Conservation (phyloP, 1,140 invertebrate genomes). For the Zaprionus kolodkinae region DNA sequence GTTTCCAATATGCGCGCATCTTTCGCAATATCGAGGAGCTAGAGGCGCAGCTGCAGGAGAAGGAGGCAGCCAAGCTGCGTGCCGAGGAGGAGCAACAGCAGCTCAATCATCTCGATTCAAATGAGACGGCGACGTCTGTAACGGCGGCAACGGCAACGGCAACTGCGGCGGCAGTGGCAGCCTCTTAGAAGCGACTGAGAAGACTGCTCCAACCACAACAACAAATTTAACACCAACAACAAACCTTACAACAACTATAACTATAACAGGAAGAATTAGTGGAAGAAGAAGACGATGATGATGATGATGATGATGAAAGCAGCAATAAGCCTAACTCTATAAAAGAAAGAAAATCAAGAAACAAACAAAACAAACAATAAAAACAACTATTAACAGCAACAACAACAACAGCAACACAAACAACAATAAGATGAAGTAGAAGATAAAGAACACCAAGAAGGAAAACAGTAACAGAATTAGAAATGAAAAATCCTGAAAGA, state of each 20-base stretch:
- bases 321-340: slow-evolving; percentile 62
- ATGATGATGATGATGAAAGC: slow-evolving; percentile 2
- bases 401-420: slow-evolving; percentile 43
- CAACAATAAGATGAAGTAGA: slow-evolving; percentile 48
- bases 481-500: slow-evolving; percentile 12
- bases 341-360: slow-evolving; percentile 26
- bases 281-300: slow-evolving; percentile 19
- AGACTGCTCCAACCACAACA: slow-evolving; percentile 56
- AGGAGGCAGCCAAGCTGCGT: slow-evolving; percentile 68
- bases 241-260: slow-evolving; percentile 50
- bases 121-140: slow-evolving; percentile 36
- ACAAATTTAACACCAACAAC: slow-evolving; percentile 54
- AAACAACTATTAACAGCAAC: slow-evolving; percentile 26
- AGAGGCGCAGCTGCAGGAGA: slow-evolving; percentile 69
- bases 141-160: slow-evolving; percentile 34
- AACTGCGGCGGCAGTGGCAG: slow-evolving; percentile 41
- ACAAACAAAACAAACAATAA: slow-evolving; percentile 20
- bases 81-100: slow-evolving; percentile 72
- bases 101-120: slow-evolving; percentile 68
- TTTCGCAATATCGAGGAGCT: slow-evolving; percentile 85
- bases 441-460: slow-evolving; percentile 11
- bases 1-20: slow-evolving; percentile 90
- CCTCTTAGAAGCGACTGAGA: slow-evolving; percentile 57
- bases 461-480: background rate
- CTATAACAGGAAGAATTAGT: slow-evolving; percentile 37